Conservation (phyloP, 2,113 vertebrate species). For the Cebidichthys violaceus region DNA sequence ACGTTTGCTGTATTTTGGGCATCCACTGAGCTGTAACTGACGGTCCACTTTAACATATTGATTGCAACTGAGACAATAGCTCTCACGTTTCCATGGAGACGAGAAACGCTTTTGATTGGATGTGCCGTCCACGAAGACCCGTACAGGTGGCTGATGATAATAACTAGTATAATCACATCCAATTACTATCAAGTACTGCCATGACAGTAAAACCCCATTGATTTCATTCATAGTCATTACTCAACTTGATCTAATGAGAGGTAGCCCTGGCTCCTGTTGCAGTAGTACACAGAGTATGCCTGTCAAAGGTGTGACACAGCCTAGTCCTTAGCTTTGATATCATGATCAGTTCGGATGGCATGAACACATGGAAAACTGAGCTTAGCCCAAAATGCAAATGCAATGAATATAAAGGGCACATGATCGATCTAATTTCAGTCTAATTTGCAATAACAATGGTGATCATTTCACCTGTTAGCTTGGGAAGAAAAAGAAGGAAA, state of each 20-base stretch:
- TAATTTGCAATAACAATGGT: neutral
- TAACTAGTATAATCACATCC: conserved; percentile 65
- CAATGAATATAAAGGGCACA: neutral
- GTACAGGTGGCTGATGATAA: conserved; percentile 72
- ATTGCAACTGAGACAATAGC: conserved; percentile 64
- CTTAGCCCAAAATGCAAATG: neutral
- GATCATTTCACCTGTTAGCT: neutral
- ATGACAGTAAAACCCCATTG: conserved; percentile 21
- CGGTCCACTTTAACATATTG: conserved; percentile 52
- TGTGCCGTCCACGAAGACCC: conserved; percentile 45
- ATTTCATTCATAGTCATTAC: conserved; percentile 37
- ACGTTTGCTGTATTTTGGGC: conserved; percentile 42
- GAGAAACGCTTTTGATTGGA: conserved; percentile 53
- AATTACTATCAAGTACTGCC: conserved; percentile 70
- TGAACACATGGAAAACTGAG: conserved; percentile 2
- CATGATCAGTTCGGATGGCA: conserved; percentile 7
- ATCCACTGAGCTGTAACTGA: conserved; percentile 32
- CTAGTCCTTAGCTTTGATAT: neutral
- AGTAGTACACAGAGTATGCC: neutral
- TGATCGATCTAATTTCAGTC: neutral
- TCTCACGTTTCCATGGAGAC: conserved; percentile 70
- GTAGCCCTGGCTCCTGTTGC: neutral
- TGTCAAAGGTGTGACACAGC: conserved; percentile 5
- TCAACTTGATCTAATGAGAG: conserved; percentile 43
- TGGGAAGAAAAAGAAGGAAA: neutral